These are phyloP conservation scores for Cerastis leucographa DNA, from an alignment of 2,888 invertebrate genomes.

Conservation along the genomic window DNA sequence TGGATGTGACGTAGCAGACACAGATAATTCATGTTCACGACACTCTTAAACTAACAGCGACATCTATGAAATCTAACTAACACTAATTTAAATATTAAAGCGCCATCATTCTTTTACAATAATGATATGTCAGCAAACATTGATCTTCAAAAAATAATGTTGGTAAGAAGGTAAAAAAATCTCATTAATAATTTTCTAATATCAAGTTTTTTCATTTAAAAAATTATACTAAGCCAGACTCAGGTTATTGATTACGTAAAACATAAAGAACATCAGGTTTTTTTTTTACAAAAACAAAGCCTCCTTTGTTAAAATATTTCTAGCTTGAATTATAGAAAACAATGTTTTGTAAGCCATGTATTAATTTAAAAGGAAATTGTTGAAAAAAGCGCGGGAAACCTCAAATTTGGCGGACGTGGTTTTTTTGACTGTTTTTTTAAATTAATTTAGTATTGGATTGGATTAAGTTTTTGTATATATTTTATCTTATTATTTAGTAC, in stretches of 20 bases:
- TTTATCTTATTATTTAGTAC: too few relatives aligned
- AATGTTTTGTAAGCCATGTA: not conserved
- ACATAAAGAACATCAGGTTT: not conserved
- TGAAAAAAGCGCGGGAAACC: too few relatives aligned
- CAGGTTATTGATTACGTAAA: not conserved
- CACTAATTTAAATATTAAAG: too few relatives aligned
- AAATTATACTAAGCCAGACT: not conserved
- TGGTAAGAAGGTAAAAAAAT: not conserved
- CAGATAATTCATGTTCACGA: too few relatives aligned
- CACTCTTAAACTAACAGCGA: too few relatives aligned
- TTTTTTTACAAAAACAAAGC: not conserved
- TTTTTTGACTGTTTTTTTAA: too few relatives aligned
- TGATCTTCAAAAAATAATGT: not conserved
- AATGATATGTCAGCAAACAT: not conserved
- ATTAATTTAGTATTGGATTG: too few relatives aligned
- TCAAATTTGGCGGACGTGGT: too few relatives aligned
- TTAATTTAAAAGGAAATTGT: conserved; percentile 9
- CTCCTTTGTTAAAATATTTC: not conserved
- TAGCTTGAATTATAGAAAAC: not conserved
- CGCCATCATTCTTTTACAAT: not conserved
- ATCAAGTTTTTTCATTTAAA: conserved; percentile 4
- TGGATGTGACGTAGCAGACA: too few relatives aligned
- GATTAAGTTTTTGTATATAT: too few relatives aligned
- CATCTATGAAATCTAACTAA: too few relatives aligned
- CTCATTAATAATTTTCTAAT: not conserved